Conservation (phyloP, 2,797 vertebrate genomes). For the Aeoliscus strigatus region DNA sequence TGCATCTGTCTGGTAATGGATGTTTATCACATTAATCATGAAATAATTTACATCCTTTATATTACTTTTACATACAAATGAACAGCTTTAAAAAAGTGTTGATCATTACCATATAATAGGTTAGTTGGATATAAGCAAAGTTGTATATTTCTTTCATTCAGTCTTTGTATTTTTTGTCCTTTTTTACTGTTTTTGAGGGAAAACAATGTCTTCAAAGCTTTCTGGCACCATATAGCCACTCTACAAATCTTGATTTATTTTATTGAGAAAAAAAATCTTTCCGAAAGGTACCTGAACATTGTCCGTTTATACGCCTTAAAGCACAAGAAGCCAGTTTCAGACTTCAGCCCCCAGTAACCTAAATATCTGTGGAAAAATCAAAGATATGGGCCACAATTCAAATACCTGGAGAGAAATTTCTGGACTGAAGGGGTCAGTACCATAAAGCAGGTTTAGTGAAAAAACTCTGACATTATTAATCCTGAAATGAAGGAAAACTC, state of each 20-base stretch:
- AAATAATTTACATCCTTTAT: constrained; percentile 9
- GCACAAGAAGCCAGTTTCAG: no score
- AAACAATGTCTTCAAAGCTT: not conserved
- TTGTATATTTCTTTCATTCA: constrained; percentile 30
- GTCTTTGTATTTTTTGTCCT: constrained; percentile 4
- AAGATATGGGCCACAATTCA: not conserved
- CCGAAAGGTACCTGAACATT: no score
- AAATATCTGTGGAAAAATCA: not conserved
- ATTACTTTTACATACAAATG: constrained; percentile 14
- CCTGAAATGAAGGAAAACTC: no score
- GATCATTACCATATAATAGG: constrained; percentile 6
- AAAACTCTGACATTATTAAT: no score
- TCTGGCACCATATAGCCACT: not conserved
- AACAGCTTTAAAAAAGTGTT: constrained; percentile 14
- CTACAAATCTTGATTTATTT: not conserved
- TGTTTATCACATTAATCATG: constrained; percentile 20
- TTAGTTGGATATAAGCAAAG: constrained; percentile 4
- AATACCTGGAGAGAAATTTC: no score
- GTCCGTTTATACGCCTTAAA: no score
- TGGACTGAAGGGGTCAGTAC: no score
- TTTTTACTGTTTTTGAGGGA: not conserved
- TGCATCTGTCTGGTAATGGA: constrained; percentile 17
- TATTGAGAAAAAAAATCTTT: no score
- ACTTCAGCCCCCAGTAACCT: not conserved
- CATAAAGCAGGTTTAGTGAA: no score